Base-by-base conservation (phyloP, 1,140 invertebrate genomes). In the Neodiprion virginianus region DNA sequence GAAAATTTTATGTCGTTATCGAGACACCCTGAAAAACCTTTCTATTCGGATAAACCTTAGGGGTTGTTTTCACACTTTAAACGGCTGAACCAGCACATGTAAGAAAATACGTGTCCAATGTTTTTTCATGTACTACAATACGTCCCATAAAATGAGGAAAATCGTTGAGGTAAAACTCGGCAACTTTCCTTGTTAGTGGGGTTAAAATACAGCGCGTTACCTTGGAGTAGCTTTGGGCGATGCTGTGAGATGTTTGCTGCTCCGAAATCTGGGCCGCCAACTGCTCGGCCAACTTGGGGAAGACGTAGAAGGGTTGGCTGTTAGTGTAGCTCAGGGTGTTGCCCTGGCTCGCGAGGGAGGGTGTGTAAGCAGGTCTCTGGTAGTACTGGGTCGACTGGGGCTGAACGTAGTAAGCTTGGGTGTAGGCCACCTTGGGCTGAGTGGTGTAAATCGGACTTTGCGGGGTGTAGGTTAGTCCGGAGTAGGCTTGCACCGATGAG, bases 361-460 rank as follows among this genome's bases (percentile, higher is more conserved):
- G 67, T 10, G 67, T 69, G 40, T 69, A 69, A 69, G 17, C 5
- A n/a, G 17, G 17, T 21, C 21, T 7, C 11, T 12, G 67, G 67
- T 69, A 21, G 48, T 76, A 77, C 17, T 81, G 83, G 67, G 73
- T 69, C 76, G 21, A 14, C n/a, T 48, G 21, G 8, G 23, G 48
- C 47, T 49, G 23, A n/a, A 77, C 82, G 48, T 77, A 80, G 53
- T 79, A 80, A 67, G 76, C 79, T 71, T 83, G 83, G 74, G 78
- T 81, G 71, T 86, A 84, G 74, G 80, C 70, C 66, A 79, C 76
- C 21, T 79, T 76, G 1, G 84, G 82, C 67, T 83, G 83, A 72
- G 77, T 80, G 77, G 84, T 83, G 74, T 14, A 17, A 12, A 17
- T 14, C 11, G 11, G 11, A 40, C 28, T 40, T 61, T 61, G 53